These are phyloP conservation scores for Caenorhabditis sp. DNA, from an alignment of 2,888 invertebrate genomes.

Conservation along the genomic window DNA sequence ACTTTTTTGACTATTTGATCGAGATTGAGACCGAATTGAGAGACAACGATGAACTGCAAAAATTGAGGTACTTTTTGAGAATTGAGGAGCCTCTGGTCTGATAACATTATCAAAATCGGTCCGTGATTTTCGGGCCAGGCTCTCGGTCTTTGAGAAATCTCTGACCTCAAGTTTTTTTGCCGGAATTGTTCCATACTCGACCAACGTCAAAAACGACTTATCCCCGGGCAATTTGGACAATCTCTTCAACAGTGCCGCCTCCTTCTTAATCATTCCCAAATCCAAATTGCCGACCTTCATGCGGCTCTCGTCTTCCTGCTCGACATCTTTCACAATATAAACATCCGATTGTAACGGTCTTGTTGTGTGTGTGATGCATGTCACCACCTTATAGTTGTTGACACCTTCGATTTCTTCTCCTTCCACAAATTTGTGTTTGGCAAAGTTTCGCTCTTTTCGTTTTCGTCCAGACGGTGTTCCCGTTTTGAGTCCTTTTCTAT, in stretches of 20 bases:
- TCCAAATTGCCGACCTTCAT: background rate
- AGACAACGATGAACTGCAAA: conserved; percentile 3
- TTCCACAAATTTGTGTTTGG: background rate
- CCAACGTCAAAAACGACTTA: background rate
- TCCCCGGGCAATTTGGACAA: background rate
- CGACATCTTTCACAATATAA: background rate
- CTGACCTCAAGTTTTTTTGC: background rate
- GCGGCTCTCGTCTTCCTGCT: background rate
- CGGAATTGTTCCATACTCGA: background rate
- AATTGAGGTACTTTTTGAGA: too few relatives aligned
- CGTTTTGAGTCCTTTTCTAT: background rate
- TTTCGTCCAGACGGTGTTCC: too few relatives aligned
- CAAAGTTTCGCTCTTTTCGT: background rate
- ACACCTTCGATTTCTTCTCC: conserved; percentile 7
- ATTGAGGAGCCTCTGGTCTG: too few relatives aligned
- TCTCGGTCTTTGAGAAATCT: too few relatives aligned
- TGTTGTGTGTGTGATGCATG: background rate
- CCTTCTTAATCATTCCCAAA: background rate
- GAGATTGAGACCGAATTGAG: background rate
- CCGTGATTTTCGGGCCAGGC: too few relatives aligned
- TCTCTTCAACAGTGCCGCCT: conserved; percentile 6
- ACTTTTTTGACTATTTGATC: conserved; percentile 1
- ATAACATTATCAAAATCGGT: too few relatives aligned
- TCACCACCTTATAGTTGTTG: background rate
- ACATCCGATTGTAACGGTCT: background rate